Evolutionary conservation across 2,113 vertebrate genomes (phyloP).

Genomic region (Leucoraja erinaceus): DNA sequence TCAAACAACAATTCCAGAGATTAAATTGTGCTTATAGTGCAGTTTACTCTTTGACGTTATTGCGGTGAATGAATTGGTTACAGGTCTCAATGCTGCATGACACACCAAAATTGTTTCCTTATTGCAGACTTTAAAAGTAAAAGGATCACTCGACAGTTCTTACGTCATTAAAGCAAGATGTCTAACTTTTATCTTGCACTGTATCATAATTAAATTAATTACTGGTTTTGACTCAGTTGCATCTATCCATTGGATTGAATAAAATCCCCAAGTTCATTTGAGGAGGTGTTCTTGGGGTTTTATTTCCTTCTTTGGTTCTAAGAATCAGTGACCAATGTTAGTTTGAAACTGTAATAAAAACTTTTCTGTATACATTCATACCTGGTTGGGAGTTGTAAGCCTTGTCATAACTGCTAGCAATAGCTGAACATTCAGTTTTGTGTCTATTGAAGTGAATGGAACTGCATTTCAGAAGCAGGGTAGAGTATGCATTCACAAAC

Average conservation of each 20-base stretch:
- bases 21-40: conserved; percentile 25
- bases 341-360: neutral
- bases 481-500: no score
- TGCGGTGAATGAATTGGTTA: neutral
- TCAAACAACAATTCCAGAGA: conserved; percentile 2
- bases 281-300: neutral
- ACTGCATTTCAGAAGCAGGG: no score
- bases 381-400: no score
- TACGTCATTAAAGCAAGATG: neutral
- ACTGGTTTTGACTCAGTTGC: neutral
- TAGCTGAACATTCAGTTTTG: no score
- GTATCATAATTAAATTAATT: neutral
- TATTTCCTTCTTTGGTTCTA: neutral
- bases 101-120: conserved; percentile 34
- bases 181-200: neutral
- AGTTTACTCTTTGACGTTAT: conserved; percentile 26
- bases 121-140: neutral
- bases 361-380: no score
- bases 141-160: neutral
- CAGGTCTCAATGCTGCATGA: neutral
- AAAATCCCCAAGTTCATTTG: neutral
- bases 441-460: no score
- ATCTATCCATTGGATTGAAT: conserved; percentile 4
- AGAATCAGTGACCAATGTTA: neutral
- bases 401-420: no score